phyloP scores from a whole-genome alignment of 2,113 vertebrate genomes.

The Shinisaurus crocodilurus region DNA sequence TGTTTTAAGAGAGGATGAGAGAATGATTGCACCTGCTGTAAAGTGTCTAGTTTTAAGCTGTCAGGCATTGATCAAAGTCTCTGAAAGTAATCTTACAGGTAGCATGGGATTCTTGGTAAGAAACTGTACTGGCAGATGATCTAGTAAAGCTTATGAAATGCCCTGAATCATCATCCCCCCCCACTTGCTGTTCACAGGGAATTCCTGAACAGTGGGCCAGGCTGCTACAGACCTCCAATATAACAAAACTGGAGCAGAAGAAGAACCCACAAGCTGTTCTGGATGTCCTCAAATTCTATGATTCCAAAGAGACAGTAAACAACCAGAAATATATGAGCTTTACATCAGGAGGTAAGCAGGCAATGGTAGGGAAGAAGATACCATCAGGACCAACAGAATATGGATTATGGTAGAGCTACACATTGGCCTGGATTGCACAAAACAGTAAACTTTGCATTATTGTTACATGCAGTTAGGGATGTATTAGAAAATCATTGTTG shows the following conservation, averaged over 20 bases:
- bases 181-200: constrained; percentile 80
- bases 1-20: constrained; percentile 77
- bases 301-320: constrained; percentile 99
- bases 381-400: not conserved
- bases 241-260: constrained; percentile 98
- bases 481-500: too few species aligned
- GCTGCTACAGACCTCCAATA: constrained; percentile 97
- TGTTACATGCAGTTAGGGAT: too few species aligned
- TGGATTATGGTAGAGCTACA: not conserved
- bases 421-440: not conserved
- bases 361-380: not conserved
- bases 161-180: constrained; percentile 61
- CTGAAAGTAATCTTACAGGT: constrained; percentile 76
- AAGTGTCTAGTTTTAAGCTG: constrained; percentile 74
- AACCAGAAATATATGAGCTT: constrained; percentile 99
- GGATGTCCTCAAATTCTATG: constrained; percentile 98
- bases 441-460: not conserved
- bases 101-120: constrained; percentile 80
- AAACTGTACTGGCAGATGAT: constrained; percentile 64
- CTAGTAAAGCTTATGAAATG: constrained; percentile 15
- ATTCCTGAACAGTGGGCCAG: constrained; percentile 99
- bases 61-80: constrained; percentile 69
- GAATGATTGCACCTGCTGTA: constrained; percentile 74
- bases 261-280: constrained; percentile 98
- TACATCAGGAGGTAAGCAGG: constrained; percentile 92